Conservation (phyloP, 2,113 vertebrate species). For the Psammodynastes pulverulentus region DNA sequence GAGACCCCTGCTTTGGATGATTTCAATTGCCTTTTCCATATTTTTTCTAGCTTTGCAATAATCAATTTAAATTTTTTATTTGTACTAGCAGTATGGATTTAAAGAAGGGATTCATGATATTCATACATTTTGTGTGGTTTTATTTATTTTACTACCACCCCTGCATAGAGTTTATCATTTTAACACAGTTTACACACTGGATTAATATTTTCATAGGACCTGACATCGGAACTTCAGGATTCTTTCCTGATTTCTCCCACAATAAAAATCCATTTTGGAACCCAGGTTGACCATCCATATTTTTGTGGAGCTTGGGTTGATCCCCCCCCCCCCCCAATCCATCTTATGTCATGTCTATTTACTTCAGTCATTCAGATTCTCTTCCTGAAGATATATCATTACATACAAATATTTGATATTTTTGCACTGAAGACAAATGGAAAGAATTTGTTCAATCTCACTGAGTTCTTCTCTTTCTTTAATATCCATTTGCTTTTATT, state of each 20-base stretch:
- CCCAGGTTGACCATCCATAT: not conserved
- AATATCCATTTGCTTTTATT: not conserved
- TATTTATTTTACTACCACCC: not conserved
- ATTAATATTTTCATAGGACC: not conserved
- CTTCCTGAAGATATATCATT: not conserved
- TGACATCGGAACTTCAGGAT: not conserved
- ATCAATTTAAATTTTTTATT: not conserved
- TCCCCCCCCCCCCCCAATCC: not conserved
- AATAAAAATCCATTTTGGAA: not conserved
- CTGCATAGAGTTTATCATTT: not conserved
- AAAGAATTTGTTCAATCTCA: not conserved
- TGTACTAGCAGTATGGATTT: not conserved
- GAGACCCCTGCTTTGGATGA: not conserved
- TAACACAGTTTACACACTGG: not conserved
- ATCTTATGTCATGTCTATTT: not conserved
- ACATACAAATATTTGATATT: not conserved
- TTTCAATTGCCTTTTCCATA: not conserved
- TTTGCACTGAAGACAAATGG: not conserved
- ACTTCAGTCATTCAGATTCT: not conserved
- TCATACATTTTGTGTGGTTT: not conserved
- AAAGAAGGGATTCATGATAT: not conserved
- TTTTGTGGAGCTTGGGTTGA: not conserved
- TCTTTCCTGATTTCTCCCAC: not conserved
- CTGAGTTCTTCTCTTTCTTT: not conserved
- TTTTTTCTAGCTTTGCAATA: not conserved